Percentiles rank a stretch among this genome's conserved stretches.
These are phyloP conservation scores for Teleogryllus occipitalis DNA, from an alignment of 1,140 invertebrate species.

Conservation along the genomic window DNA sequence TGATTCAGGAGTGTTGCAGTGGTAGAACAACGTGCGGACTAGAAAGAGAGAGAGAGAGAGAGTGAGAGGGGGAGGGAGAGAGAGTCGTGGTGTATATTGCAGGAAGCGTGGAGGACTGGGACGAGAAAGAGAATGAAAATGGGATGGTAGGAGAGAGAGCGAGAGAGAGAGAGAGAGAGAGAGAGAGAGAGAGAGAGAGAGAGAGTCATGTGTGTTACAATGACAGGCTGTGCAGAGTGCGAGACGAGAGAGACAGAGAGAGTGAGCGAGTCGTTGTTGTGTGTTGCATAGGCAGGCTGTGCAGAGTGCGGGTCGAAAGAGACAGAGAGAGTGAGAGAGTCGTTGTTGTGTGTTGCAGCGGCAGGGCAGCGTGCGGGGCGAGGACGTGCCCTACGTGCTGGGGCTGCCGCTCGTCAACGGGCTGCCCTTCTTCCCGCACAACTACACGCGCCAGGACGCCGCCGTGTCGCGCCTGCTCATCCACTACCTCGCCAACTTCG, in stretches of 20 bases:
- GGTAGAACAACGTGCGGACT: neutral
- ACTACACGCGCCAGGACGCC: slow-evolving; percentile 63
- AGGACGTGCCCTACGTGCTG: slow-evolving; percentile 88
- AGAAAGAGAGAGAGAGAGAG: neutral
- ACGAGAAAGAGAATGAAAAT: no score
- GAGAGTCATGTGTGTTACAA: slow-evolving; percentile 38
- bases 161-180: neutral
- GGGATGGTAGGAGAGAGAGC: slow-evolving; percentile 52
- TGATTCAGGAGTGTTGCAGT: neutral
- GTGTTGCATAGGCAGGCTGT: neutral
- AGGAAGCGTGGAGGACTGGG: no score
- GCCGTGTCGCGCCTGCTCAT: slow-evolving; percentile 64
- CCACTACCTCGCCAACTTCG: slow-evolving; percentile 76
- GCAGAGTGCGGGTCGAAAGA: neutral
- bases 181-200: neutral
- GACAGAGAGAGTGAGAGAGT: neutral
- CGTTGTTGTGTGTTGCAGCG: slow-evolving; percentile 43
- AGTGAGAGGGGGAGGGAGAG: neutral
- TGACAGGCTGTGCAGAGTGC: slow-evolving; percentile 66
- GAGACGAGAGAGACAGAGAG: slow-evolving; percentile 60
- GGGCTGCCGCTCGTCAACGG: slow-evolving; percentile 75
- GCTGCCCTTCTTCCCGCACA: slow-evolving; percentile 51
- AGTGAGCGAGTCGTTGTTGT: neutral
- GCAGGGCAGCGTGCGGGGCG: slow-evolving; percentile 76
- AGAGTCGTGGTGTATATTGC: slow-evolving; percentile 14